A percentile compares a stretch with the other conserved stretches of the same genome.
These are phyloP conservation scores for Furcifer pardalis DNA, from an alignment of 2,797 vertebrate species.

Conservation along the genomic window DNA sequence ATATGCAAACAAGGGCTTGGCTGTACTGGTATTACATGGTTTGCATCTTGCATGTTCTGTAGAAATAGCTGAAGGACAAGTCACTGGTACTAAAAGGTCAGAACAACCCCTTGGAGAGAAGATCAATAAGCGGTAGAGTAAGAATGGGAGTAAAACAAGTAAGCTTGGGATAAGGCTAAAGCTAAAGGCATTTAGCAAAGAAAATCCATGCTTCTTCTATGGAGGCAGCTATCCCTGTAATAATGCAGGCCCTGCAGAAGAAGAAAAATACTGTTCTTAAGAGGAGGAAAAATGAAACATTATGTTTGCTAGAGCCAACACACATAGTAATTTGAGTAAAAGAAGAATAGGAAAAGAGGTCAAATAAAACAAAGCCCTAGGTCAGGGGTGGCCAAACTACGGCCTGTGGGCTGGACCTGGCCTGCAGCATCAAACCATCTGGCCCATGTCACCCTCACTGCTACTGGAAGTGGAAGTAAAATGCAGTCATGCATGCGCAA, in stretches of 20 bases:
- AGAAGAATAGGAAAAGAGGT: not conserved
- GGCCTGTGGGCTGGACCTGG: no score
- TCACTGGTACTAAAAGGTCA: not conserved
- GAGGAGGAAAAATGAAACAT: not conserved
- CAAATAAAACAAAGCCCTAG: not conserved
- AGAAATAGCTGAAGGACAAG: not conserved
- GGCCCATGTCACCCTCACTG: no score
- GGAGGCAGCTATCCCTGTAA: not conserved
- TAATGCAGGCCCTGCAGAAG: not conserved
- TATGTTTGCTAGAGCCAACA: not conserved
- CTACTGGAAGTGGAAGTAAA: no score
- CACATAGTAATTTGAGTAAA: not conserved
- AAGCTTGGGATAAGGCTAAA: not conserved
- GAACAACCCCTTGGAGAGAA: not conserved
- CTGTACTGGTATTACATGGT: not conserved
- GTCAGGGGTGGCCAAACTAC: no score
- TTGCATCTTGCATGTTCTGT: not conserved
- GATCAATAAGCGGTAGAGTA: not conserved
- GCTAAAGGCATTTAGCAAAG: not conserved
- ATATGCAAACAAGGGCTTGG: not conserved
- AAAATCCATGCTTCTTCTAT: not conserved
- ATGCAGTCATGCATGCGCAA: no score
- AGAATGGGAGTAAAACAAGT: not conserved
- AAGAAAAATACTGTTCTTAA: not conserved
- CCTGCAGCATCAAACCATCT: no score